phyloP scores from a whole-genome alignment of 2,888 invertebrate species.

The Ligdia adustata region DNA sequence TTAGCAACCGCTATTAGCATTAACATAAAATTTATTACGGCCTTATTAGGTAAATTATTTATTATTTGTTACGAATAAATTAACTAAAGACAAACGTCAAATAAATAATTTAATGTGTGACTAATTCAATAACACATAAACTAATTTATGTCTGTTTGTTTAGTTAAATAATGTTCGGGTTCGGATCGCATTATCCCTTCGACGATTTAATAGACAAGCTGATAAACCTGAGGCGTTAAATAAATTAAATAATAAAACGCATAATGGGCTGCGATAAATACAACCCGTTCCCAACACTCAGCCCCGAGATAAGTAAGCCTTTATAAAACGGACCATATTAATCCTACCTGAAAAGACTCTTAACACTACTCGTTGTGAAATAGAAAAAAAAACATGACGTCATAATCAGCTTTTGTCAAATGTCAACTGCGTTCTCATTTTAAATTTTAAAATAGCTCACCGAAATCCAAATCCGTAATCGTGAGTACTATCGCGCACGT shows the following conservation, averaged over 20 bases:
- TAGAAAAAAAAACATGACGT: constrained; percentile 75
- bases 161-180: constrained; percentile 70
- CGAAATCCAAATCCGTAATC: constrained; percentile 50
- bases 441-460: constrained; percentile 73
- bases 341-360: constrained; percentile 78
- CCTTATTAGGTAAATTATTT: constrained; percentile 1
- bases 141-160: constrained; percentile 45
- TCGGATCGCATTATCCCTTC: constrained; percentile 74
- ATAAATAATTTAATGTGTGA: constrained; percentile 22
- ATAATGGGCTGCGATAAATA: constrained; percentile 81
- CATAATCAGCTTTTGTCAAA: constrained; percentile 84
- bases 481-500: constrained; percentile 32
- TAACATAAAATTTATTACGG: constrained; percentile 7
- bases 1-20: constrained; percentile 52
- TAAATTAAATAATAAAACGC: constrained; percentile 84
- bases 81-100: background rate
- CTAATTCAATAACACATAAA: constrained; percentile 57
- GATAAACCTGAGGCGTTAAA: constrained; percentile 78
- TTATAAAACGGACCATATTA: constrained; percentile 81
- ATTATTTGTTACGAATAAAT: constrained; percentile 12
- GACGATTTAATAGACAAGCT: constrained; percentile 80
- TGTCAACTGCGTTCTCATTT: constrained; percentile 73
- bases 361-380: constrained; percentile 58
- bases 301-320: constrained; percentile 76
- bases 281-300: constrained; percentile 73